These are phyloP conservation scores for Neodontobutis hainanensis DNA, from an alignment of 2,113 vertebrate genomes.

Conservation along the genomic window DNA sequence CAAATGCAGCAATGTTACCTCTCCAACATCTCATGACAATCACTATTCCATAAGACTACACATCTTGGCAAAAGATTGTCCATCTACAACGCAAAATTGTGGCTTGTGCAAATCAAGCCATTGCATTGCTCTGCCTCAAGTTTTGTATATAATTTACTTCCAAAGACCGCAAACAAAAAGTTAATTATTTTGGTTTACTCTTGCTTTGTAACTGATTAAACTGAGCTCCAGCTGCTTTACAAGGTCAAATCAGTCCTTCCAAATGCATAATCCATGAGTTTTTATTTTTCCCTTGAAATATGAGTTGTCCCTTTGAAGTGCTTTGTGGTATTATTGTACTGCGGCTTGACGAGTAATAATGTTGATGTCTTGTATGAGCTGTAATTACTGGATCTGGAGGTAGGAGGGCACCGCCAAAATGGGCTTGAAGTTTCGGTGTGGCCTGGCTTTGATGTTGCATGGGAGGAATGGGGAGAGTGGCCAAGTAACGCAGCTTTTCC, in stretches of 20 bases:
- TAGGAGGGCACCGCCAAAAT: constrained; percentile 71
- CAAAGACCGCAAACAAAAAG: constrained; percentile 39
- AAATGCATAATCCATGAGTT: constrained; percentile 74
- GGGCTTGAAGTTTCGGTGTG: constrained; percentile 71
- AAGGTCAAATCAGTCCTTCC: constrained; percentile 60
- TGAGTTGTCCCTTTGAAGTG: constrained; percentile 73
- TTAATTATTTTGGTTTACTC: constrained; percentile 43
- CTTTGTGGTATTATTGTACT: constrained; percentile 75
- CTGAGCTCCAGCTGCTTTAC: constrained; percentile 35
- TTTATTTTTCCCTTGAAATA: constrained; percentile 73
- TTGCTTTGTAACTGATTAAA: constrained; percentile 35
- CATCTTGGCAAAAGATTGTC: constrained; percentile 19
- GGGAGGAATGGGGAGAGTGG: not conserved
- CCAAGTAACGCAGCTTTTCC: constrained; percentile 46
- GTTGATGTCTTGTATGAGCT: constrained; percentile 77
- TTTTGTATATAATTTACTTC: constrained; percentile 30
- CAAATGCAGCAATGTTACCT: not conserved
- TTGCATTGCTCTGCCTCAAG: constrained; percentile 18
- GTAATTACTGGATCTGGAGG: constrained; percentile 79
- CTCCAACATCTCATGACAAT: constrained; percentile 14
- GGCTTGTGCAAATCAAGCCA: constrained; percentile 13
- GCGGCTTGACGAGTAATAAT: constrained; percentile 75
- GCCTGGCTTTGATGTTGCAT: constrained; percentile 73
- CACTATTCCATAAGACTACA: constrained; percentile 22
- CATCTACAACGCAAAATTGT: constrained; percentile 22